Conservation (phyloP, 2,888 invertebrate genomes). For the Eudiplozoon nipponicum region DNA sequence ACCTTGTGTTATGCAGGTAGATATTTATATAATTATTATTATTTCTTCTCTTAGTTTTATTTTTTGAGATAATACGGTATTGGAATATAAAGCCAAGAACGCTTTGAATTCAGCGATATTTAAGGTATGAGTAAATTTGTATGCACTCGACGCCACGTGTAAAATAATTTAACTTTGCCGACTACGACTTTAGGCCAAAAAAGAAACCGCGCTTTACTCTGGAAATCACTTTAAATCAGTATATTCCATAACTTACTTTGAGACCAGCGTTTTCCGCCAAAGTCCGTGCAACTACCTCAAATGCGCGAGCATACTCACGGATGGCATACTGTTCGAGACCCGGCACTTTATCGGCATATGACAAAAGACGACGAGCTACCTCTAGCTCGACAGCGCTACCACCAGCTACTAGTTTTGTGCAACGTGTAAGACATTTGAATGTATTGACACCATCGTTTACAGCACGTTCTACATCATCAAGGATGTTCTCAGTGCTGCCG, state of each 20-base stretch:
- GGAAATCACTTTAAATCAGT: too few relatives aligned
- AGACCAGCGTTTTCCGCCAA: constrained; percentile 73
- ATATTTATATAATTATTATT: too few relatives aligned
- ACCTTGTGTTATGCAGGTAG: too few relatives aligned
- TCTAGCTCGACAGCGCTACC: constrained; percentile 81
- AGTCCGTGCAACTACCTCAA: constrained; percentile 60
- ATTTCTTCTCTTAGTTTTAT: too few relatives aligned
- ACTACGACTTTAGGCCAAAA: too few relatives aligned
- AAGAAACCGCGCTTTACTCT: too few relatives aligned
- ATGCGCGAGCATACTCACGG: constrained; percentile 48
- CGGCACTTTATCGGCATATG: constrained; percentile 54
- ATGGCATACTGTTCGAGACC: constrained; percentile 87
- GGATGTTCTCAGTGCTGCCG: constrained; percentile 77
- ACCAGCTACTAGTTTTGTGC: constrained; percentile 44
- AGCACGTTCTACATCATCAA: constrained; percentile 91
- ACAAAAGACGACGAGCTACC: constrained; percentile 48
- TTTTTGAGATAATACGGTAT: too few relatives aligned
- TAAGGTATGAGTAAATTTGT: too few relatives aligned
- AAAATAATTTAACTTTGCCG: too few relatives aligned
- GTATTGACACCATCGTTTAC: constrained; percentile 95
- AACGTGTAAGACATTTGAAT: constrained; percentile 51
- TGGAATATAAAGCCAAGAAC: too few relatives aligned
- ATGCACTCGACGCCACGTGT: too few relatives aligned
- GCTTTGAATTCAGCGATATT: too few relatives aligned
- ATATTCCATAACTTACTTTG: constrained; percentile 30